Conservation (phyloP, 2,113 vertebrate species). For the Dendrocopos noguchii region DNA sequence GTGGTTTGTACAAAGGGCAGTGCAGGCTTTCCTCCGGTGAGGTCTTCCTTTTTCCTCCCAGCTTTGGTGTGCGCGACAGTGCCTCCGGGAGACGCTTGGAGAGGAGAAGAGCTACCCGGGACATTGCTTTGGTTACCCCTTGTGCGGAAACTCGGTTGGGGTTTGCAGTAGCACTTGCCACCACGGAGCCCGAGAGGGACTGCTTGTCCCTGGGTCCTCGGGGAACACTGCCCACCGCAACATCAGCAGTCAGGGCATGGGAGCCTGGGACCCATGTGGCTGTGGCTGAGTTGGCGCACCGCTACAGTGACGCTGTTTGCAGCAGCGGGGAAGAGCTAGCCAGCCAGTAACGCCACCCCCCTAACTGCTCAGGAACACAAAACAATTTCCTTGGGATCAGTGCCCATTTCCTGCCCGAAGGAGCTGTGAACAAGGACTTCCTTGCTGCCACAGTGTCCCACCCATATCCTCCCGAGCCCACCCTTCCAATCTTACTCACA, state of each 20-base stretch:
- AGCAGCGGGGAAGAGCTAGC: constrained; percentile 7
- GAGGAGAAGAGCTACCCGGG: background rate
- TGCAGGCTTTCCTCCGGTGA: background rate
- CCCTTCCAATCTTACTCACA: constrained; percentile 53
- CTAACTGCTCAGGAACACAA: constrained; percentile 75
- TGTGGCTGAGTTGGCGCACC: background rate
- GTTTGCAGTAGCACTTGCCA: background rate
- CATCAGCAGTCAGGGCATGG: background rate
- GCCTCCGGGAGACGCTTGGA: background rate
- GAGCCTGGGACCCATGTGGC: background rate
- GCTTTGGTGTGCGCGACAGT: background rate
- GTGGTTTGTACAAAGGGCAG: background rate
- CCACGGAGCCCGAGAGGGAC: rapidly evolving
- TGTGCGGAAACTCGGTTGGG: background rate
- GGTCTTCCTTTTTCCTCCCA: background rate
- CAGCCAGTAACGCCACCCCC: background rate
- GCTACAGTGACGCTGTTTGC: background rate
- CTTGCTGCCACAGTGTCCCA: constrained; percentile 59
- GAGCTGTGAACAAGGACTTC: constrained; percentile 65
- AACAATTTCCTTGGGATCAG: constrained; percentile 69
- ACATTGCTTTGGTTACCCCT: background rate
- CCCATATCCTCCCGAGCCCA: constrained; percentile 71
- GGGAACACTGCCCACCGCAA: rapidly evolving
- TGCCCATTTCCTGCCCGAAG: constrained; percentile 70
- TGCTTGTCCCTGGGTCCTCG: rapidly evolving